These are phyloP conservation scores for Drosophila pectinifera DNA, from an alignment of 1,140 invertebrate species.

Conservation along the genomic window DNA sequence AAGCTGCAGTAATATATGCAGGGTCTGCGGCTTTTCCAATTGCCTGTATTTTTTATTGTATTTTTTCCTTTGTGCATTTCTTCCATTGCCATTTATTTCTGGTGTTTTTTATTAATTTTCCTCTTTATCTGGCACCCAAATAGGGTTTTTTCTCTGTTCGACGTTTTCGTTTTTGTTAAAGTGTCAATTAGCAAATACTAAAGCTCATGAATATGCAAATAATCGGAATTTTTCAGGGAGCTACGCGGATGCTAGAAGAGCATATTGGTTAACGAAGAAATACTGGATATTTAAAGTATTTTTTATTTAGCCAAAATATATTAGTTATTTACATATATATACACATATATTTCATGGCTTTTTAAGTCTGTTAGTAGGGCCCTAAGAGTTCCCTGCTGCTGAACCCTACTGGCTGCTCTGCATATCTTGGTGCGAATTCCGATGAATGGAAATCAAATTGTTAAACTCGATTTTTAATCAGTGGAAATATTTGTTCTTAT, in stretches of 20 bases:
- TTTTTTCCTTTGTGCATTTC: slow-evolving; percentile 9
- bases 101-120: slow-evolving; percentile 66
- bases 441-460: slow-evolving; percentile 59
- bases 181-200: slow-evolving; percentile 82
- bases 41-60: slow-evolving; percentile 24
- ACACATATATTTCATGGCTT: too few relatives aligned
- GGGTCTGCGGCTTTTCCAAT: slow-evolving; percentile 47
- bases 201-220: slow-evolving; percentile 82
- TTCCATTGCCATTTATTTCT: slow-evolving; percentile 26
- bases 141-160: slow-evolving; percentile 31
- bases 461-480: slow-evolving; percentile 62
- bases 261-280: slow-evolving; percentile 14
- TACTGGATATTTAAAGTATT: neutral
- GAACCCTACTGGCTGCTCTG: neutral
- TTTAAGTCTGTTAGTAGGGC: neutral
- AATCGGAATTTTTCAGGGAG: slow-evolving; percentile 34
- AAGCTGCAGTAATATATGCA: slow-evolving; percentile 65
- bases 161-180: slow-evolving; percentile 61
- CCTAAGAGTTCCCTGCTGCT: slow-evolving; percentile 10
- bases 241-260: slow-evolving; percentile 9
- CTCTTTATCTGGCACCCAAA: slow-evolving; percentile 55
- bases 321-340: too few relatives aligned
- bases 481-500: slow-evolving; percentile 54
- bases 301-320: neutral
- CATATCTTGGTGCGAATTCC: slow-evolving; percentile 17